A percentile compares a stretch with the other conserved stretches of the same genome.
phyloP scores from a whole-genome alignment of 2,113 vertebrate genomes.

The Heteronetta atricapilla region DNA sequence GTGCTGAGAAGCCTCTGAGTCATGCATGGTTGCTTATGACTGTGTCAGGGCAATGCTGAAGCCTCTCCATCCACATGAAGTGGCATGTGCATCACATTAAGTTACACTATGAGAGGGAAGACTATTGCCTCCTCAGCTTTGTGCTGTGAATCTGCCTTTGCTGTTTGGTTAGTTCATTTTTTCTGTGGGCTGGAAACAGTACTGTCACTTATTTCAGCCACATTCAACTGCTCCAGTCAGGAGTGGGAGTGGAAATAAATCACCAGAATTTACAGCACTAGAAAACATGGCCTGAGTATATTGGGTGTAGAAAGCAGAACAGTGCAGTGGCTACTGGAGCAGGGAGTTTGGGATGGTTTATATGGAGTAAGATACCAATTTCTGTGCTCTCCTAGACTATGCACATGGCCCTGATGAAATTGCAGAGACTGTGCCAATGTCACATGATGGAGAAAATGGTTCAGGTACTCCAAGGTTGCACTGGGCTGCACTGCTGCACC shows the following conservation, averaged over 20 bases:
- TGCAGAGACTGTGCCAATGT: accelerated
- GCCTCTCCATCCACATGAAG: accelerated
- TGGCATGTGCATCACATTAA: accelerated
- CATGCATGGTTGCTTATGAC: accelerated
- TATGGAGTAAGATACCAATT: neutral
- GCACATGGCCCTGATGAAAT: accelerated
- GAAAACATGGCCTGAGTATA: neutral
- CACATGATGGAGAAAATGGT: accelerated
- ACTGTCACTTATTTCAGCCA: neutral
- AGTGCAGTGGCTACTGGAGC: neutral
- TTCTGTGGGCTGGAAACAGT: neutral
- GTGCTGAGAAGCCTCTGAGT: neutral
- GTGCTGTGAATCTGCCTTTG: neutral
- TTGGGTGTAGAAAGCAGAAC: neutral
- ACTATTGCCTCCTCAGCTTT: neutral
- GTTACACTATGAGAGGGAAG: accelerated
- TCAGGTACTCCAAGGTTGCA: neutral
- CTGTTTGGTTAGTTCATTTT: neutral
- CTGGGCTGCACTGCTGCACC: accelerated
- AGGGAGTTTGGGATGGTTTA: neutral
- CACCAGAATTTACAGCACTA: neutral
- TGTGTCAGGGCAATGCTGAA: neutral
- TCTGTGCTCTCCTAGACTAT: neutral
- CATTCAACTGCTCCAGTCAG: neutral
- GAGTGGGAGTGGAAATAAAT: neutral